phyloP scores from a whole-genome alignment of 2,888 invertebrate species.

The Prenolepis imparis region DNA sequence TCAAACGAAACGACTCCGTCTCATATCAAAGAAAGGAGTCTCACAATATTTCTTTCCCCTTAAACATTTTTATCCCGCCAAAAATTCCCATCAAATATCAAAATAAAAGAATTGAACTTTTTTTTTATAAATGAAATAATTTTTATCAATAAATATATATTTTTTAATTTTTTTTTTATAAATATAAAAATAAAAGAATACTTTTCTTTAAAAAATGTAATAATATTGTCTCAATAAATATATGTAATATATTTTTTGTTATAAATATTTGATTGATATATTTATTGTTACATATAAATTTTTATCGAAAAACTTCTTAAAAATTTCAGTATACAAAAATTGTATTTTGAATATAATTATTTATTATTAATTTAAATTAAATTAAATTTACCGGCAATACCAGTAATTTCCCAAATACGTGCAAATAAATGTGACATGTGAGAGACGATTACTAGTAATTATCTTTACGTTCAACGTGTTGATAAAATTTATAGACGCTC shows the following conservation, averaged over 20 bases:
- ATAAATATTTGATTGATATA: not conserved
- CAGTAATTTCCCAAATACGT: slow-evolving; percentile 1
- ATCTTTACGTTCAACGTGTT: not conserved
- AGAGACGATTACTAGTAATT: not conserved
- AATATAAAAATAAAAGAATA: no score
- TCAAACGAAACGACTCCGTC: not conserved
- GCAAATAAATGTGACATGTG: not conserved
- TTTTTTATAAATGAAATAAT: no score
- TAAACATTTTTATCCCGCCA: not conserved
- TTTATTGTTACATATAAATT: not conserved
- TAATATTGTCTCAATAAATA: not conserved
- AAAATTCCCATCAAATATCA: not conserved
- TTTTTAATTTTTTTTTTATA: no score
- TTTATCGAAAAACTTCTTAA: not conserved
- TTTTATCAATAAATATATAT: no score
- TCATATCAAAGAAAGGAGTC: not conserved
- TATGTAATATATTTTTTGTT: not conserved
- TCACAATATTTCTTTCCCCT: not conserved
- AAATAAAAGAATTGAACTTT: not conserved
- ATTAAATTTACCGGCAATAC: not conserved
- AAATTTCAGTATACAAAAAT: not conserved
- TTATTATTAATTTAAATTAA: not conserved
- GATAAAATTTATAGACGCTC: not conserved
- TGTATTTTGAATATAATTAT: not conserved
- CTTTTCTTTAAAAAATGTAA: no score